Conservation (phyloP, 2,113 vertebrate genomes). For the Cepphus grylle region DNA sequence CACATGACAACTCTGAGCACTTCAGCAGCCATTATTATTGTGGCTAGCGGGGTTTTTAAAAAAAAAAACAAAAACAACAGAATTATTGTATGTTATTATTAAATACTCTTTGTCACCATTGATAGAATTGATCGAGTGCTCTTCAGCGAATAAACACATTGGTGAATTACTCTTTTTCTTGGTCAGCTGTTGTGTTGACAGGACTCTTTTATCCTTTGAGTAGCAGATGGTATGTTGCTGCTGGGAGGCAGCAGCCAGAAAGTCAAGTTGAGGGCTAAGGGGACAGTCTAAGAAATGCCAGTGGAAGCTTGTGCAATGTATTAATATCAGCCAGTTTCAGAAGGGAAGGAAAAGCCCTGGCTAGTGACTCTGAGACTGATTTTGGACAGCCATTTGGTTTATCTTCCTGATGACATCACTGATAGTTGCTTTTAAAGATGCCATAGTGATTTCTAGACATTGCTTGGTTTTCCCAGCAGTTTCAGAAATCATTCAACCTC, state of each 20-base stretch:
- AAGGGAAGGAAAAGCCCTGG: neutral
- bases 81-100: neutral
- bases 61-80: neutral
- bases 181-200: constrained; percentile 27
- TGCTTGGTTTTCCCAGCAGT: neutral
- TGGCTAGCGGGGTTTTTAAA: neutral
- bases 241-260: constrained; percentile 18
- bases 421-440: neutral
- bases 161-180: neutral
- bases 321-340: neutral
- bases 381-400: neutral
- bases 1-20: neutral
- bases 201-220: neutral
- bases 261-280: neutral
- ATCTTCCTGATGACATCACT: neutral
- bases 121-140: neutral
- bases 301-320: neutral
- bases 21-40: constrained; percentile 18
- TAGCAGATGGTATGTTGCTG: neutral
- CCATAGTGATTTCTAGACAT: neutral
- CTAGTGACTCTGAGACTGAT: neutral
- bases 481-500: neutral
- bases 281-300: neutral
- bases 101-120: neutral
- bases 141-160: neutral